Evolutionary conservation across 1,140 invertebrate species (phyloP), one percentile per base, ranked within the genome.

Genomic region (Ostrea edulis): DNA sequence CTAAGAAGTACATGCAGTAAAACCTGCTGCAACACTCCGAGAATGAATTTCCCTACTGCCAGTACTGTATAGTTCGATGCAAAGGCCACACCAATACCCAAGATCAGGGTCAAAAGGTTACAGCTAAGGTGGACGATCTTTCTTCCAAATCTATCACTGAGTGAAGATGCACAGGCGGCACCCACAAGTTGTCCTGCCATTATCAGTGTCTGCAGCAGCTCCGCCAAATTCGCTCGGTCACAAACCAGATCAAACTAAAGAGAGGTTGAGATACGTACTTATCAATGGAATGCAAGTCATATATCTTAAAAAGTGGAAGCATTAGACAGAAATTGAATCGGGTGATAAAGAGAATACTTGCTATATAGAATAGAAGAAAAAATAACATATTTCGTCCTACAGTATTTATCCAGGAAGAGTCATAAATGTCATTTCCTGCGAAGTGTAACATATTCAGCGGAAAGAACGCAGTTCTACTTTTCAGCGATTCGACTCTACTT

Each of bases 171-270:
- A 84, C 97, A 96, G 92, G 97, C 97, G 93, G 97, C 97, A 14
- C 97, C 97, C 53, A 97, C 94, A 22, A 97, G 96, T 14, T 97
- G 97, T 29, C 97, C 97, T 8, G 96, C 94, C 1, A 97, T 97
- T 8, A 97, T 96, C 0, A 97, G 93, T 0, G 97, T 96, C 54
- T 97, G 94, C 0, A 96, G 97, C 14, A 97, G 92, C 1, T 97
- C 97, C 2, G 97, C 95, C 71, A 96, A 96, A 92, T 97, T 97
- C 89, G 97, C 96, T 86, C 96, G 95, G 55, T 96, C 95, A 94
- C 97, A 98, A 0, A 97, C 97, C 53, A 97, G 94, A 91, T 97
- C 96, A 97, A 97, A 97, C 97, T 97, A 95, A 20, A 62, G 54
- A 12, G 9, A 55, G 54, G 54, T 12, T 12, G 9, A 55, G 54